Base-by-base conservation (phyloP, 2,888 invertebrate species). In the Lydus trimaculatus region DNA sequence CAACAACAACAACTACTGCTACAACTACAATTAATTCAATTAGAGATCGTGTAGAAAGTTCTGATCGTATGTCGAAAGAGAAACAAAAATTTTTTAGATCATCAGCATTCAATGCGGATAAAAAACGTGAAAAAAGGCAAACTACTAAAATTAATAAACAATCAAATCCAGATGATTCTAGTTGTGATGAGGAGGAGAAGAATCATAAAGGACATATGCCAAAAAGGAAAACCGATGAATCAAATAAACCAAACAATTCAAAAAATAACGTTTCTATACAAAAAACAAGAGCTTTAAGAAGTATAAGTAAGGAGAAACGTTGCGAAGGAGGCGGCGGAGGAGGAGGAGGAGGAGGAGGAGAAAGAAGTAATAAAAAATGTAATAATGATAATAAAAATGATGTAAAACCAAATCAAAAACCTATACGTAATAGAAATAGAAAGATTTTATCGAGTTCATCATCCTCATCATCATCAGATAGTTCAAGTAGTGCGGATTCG, bases 51-150 rank as follows among this genome's bases (percentile, higher is more conserved):
- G 87, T 88, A 78, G 89, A 88, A 81, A 89, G 90, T 83, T 88
- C 91, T 85, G 93, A 93, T 85, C 89, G 89, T 84, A 93, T 94
- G 89, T 94, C 94, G 75, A 93, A 93, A 87, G 94, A 94, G 88
- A 94, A 94, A 86, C 94, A 93, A 86, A 94, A 94, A 86, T 94
- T 94, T 88, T 94, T 94, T 88, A 88, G 93, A 84, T 89, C 90
- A 83, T 93, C 93, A 79, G 93, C 91, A 65, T 93, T 94, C 84
- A 93, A 93, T 84, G 89, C 91, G 72, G 91, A 90, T 76, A 89
- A 89, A 84, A 67, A 69, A 63, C 25, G 33, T 11, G 23, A 67
- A 59, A 70, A 56, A 66, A 25, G 28, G 72, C 61, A 60, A 65
- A 80, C 80, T 31, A 20, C 31, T 52, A 62, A 69, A 71, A 61